Conservation (phyloP, 2,888 invertebrate genomes). For the Ophion costatus region DNA sequence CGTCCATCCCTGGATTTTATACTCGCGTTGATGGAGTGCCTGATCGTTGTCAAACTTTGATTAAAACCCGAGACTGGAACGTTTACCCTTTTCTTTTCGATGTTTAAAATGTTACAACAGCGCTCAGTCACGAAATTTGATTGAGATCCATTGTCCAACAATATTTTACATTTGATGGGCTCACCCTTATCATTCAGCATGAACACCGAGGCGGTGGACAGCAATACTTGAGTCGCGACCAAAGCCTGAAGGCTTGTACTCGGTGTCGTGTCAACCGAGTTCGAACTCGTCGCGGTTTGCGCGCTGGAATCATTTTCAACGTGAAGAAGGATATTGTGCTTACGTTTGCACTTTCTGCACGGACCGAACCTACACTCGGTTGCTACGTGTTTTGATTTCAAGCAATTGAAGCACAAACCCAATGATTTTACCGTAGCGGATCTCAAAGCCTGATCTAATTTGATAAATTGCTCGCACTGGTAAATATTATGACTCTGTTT, state of each 20-base stretch:
- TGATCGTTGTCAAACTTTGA: slow-evolving; percentile 37
- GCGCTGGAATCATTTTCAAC: neutral
- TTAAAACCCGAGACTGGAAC: slow-evolving; percentile 48
- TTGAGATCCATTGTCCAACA: slow-evolving; percentile 47
- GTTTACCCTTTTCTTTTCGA: slow-evolving; percentile 32
- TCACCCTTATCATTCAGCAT: neutral
- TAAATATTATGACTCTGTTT: slow-evolving; percentile 11
- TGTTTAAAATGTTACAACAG: slow-evolving; percentile 34
- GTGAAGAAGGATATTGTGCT: slow-evolving; percentile 52
- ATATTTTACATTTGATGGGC: slow-evolving; percentile 4
- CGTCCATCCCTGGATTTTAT: slow-evolving; percentile 50
- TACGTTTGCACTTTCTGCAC: slow-evolving; percentile 42
- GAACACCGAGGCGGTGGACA: slow-evolving; percentile 8
- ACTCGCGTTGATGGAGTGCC: slow-evolving; percentile 24
- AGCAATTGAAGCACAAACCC: slow-evolving; percentile 54
- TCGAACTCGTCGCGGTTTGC: neutral
- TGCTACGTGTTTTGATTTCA: slow-evolving; percentile 31
- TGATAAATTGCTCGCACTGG: slow-evolving; percentile 49
- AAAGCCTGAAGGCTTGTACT: slow-evolving; percentile 18
- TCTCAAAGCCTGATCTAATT: slow-evolving; percentile 24
- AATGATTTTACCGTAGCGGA: slow-evolving; percentile 32
- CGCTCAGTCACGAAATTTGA: slow-evolving; percentile 58
- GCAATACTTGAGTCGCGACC: slow-evolving; percentile 17
- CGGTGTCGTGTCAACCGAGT: slow-evolving; percentile 3
- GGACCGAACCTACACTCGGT: slow-evolving; percentile 31